phyloP scores from a whole-genome alignment of 1,140 invertebrate species.

The Macrostomum lignano region DNA sequence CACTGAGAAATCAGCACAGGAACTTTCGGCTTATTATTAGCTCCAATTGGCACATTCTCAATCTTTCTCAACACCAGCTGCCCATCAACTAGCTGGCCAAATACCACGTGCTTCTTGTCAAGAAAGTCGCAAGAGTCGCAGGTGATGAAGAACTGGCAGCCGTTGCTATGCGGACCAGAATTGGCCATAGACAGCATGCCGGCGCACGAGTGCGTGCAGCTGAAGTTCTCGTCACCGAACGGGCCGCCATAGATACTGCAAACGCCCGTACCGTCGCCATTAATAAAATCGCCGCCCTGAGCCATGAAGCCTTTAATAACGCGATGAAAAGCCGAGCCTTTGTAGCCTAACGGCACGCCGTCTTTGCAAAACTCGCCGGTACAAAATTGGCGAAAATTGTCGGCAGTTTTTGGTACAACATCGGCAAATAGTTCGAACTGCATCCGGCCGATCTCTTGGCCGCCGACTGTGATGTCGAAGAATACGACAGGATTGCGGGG shows the following conservation, averaged over 20 bases:
- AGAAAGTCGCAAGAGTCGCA: slow-evolving; percentile 46
- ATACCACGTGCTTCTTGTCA: slow-evolving; percentile 91
- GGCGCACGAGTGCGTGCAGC: slow-evolving; percentile 61
- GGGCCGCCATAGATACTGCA: slow-evolving; percentile 85
- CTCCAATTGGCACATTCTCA: slow-evolving; percentile 89
- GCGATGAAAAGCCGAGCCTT: slow-evolving; percentile 75
- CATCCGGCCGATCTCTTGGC: slow-evolving; percentile 53
- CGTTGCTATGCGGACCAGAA: slow-evolving; percentile 90
- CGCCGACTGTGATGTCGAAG: slow-evolving; percentile 40
- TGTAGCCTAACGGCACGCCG: slow-evolving; percentile 77
- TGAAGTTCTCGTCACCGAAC: slow-evolving; percentile 91
- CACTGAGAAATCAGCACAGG: slow-evolving; percentile 77
- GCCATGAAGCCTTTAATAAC: slow-evolving; percentile 95
- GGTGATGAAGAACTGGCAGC: slow-evolving; percentile 71
- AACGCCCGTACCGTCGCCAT: slow-evolving; percentile 86
- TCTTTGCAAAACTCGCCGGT: slow-evolving; percentile 64
- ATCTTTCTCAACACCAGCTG: slow-evolving; percentile 78
- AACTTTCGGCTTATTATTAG: slow-evolving; percentile 96
- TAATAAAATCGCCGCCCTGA: slow-evolving; percentile 91
- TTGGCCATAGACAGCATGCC: slow-evolving; percentile 94
- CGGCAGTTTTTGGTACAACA: slow-evolving; percentile 77
- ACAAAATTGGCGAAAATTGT: slow-evolving; percentile 91
- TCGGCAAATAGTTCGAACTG: slow-evolving; percentile 86
- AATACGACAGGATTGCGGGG: slow-evolving; percentile 75
- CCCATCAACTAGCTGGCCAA: slow-evolving; percentile 64